A percentile compares a stretch with the other conserved stretches of the same genome.
Conservation (phyloP, 2,888 invertebrate species). For the Pachycephus smyrnensis region DNA sequence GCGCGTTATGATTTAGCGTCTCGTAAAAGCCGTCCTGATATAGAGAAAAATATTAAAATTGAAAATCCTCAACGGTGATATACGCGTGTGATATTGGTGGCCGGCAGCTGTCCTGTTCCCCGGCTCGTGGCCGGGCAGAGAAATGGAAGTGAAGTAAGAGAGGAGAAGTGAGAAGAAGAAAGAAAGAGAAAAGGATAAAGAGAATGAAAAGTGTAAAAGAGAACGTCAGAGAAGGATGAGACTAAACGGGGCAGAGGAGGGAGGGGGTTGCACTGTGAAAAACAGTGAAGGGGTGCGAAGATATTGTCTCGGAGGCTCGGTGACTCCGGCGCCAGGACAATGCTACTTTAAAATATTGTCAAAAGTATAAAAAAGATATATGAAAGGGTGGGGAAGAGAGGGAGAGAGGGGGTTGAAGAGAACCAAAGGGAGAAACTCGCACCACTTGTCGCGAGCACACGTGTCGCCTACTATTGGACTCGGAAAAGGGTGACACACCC, state of each 20-base stretch:
- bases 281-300: conserved; percentile 25
- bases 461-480: conserved; percentile 55
- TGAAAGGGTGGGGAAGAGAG: conserved; percentile 6
- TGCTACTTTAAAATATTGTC: conserved; percentile 64
- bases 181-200: conserved; percentile 21
- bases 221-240: neutral
- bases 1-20: conserved; percentile 57
- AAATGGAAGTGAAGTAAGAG: conserved; percentile 27
- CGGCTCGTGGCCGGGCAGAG: conserved; percentile 21
- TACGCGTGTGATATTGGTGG: conserved; percentile 64
- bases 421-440: conserved; percentile 29
- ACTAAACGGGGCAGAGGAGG: conserved; percentile 15
- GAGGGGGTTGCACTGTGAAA: conserved; percentile 9
- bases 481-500: conserved; percentile 22
- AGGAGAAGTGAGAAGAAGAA: conserved; percentile 20
- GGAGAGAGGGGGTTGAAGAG: conserved; percentile 2
- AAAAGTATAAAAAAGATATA: conserved; percentile 56
- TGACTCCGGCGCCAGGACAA: conserved; percentile 52
- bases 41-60: conserved; percentile 65
- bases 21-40: conserved; percentile 53
- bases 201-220: conserved; percentile 10
- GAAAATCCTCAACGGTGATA: conserved; percentile 62
- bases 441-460: conserved; percentile 60
- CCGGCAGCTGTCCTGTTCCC: conserved; percentile 62
- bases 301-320: conserved; percentile 59